Conservation (phyloP, 1,140 invertebrate species). For the Dendroctonus valens region DNA sequence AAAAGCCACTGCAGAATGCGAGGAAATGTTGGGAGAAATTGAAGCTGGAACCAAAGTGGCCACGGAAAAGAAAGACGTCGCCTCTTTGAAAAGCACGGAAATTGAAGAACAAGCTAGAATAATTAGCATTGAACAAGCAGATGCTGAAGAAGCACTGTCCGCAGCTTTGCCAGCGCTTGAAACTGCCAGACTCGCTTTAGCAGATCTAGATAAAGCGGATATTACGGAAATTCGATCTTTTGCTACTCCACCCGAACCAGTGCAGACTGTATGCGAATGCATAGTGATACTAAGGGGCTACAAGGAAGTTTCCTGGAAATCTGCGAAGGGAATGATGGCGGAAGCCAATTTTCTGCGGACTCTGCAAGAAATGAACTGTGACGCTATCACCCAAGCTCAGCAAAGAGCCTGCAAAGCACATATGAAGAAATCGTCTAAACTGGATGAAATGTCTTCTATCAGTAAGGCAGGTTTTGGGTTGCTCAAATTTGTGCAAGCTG, state of each 20-base stretch:
- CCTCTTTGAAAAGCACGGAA: conserved; percentile 72
- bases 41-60: conserved; percentile 52
- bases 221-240: conserved; percentile 91
- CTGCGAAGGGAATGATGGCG: conserved; percentile 85
- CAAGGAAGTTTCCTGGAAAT: conserved; percentile 87
- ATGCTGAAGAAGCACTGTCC: conserved; percentile 74
- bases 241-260: conserved; percentile 83
- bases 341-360: conserved; percentile 79
- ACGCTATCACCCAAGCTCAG: conserved; percentile 73
- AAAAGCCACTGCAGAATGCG: conserved; percentile 73
- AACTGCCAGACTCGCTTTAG: conserved; percentile 72
- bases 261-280: conserved; percentile 84
- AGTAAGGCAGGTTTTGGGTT: conserved; percentile 81
- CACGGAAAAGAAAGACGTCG: conserved; percentile 74
- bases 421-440: conserved; percentile 67
- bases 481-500: conserved; percentile 81
- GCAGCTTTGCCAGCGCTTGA: conserved; percentile 80
- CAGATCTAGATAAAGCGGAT: conserved; percentile 81
- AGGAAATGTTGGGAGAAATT: conserved; percentile 68
- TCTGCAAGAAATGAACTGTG: conserved; percentile 82
- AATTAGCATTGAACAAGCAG: conserved; percentile 75
- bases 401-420: conserved; percentile 67
- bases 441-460: conserved; percentile 73
- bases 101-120: conserved; percentile 76
- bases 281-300: conserved; percentile 78